Base-by-base conservation (phyloP, 2,797 vertebrate species). In the Serranus cabrilla region DNA sequence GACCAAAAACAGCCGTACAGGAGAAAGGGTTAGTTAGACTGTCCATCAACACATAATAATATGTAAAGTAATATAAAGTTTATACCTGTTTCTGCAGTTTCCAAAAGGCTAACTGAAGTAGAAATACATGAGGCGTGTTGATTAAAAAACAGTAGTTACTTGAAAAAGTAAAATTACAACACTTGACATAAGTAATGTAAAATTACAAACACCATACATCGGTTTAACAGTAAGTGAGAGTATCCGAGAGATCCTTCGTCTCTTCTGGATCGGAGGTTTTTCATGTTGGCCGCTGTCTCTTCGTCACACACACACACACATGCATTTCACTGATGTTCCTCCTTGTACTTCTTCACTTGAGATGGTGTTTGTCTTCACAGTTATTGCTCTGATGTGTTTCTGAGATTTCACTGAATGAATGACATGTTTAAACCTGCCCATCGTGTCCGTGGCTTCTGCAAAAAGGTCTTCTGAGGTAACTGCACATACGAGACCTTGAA, bases 381-480 rank as follows among this genome's bases (percentile, higher is more conserved):
- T 82, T 89, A 90, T 91, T 91, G 83, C 89, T 85, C 76, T 64
- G 56, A 60, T 76, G 52, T 56, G 54, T 72, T 47, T 14, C 73
- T 75, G 54, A 63, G 72, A 76, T 49, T 65, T 63, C 43, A 52
- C 37, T 64, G 56, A 80, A 61, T 55, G 59, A 67, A 71, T 68
- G 72, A 78, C 17, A 72, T 59, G 34, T 76, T 82, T 58, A n/a
- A 37, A 83, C 27, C 45, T 69, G 77, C 77, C 62, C 25, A 16
- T 66, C 34, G 57, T 23, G 12, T 78, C 76, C 71, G 49, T 76
- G 88, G 70, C 80, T 51, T 83, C 76, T 65, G 65, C n/a, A 34
- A 47, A 70, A 84, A 83, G 69, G 64, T 89, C 71, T 77, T 61
- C 12, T 90, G 89, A 93, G 91, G 92, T 93, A 91, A 91, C 77